A percentile compares a stretch with the other conserved stretches of the same genome.
phyloP scores from a whole-genome alignment of 2,797 vertebrate genomes.

The Scolopax bukidnonensis region DNA sequence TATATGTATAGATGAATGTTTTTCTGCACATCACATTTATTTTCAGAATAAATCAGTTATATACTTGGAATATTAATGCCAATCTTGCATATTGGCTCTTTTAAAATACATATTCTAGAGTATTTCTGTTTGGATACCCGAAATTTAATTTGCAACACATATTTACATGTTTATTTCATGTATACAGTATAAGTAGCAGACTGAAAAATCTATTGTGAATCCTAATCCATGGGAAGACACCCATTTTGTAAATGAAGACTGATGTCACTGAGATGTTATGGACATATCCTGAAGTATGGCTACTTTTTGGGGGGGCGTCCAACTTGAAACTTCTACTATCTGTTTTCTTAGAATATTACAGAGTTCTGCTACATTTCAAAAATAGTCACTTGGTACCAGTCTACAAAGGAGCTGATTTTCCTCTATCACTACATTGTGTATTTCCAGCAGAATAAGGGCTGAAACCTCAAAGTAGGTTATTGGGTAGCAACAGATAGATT shows the following conservation, averaged over 20 bases:
- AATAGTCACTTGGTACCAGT: not conserved
- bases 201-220: not conserved
- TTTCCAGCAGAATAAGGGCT: not conserved
- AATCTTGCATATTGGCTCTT: not conserved
- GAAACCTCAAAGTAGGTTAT: not conserved
- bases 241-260: not conserved
- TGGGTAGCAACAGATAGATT: not conserved
- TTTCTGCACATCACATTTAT: not conserved
- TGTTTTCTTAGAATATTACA: not conserved
- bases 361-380: not conserved
- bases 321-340: not conserved
- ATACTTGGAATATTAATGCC: not conserved
- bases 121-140: not conserved
- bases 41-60: not conserved
- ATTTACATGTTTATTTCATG: not conserved
- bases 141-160: not conserved
- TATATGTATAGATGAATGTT: not conserved
- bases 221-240: not conserved
- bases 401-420: not conserved
- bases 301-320: not conserved
- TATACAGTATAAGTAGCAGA: not conserved
- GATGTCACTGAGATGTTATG: not conserved
- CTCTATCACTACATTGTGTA: fast-evolving
- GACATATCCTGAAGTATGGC: not conserved
- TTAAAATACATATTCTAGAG: not conserved